Base-by-base conservation (phyloP, 2,797 vertebrate species). In the Notamacropus eugenii region DNA sequence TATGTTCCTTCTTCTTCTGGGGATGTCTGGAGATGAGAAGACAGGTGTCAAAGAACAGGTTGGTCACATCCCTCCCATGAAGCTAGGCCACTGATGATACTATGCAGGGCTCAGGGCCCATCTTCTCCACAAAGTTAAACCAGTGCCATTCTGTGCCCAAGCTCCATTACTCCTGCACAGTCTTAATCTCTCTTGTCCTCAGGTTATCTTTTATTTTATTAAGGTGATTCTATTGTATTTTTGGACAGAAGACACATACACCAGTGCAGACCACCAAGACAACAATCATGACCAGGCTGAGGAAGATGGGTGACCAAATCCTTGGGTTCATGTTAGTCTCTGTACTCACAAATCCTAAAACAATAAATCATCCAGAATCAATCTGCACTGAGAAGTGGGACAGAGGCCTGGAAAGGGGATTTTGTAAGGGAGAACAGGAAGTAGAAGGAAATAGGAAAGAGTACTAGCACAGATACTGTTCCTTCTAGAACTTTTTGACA, bases 181-280 rank as follows among this genome's bases (percentile, higher is more conserved):
- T 22, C n/a, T 40, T 40, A n/a, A n/a, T 40, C 34, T 74, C 67
- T 19, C n/a, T 74, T 40, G 5, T 74, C n/a, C 19, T 74, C 16
- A 40, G n/a, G 67, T 74, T 74, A 74, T n/a, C 67, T 74, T 19
- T 3, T 14, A 14, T 67, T 67, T 16, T n/a, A 31, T n/a, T n/a
- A n/a, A 62, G 12, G 29, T 13, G 16, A 5, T 67, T 67, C 31
- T 12, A 28, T 67, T 12, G 13, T 31, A 3, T n/a, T 1, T 34
- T 67, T 8, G 13, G 34, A 14, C 3, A 1, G 16, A 4, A n/a
- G 62, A 1, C 34, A 5, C 3, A 12, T 4, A 4, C 29, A n/a
- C n/a, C n/a, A n/a, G n/a, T 62, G 10, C 12, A 67, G 11, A 1
- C 0, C 31, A 14, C 59, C 27, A 34, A 62, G 14, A 12, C 54